phyloP scores from a whole-genome alignment of 2,113 vertebrate genomes.

The Antigone vipio region DNA sequence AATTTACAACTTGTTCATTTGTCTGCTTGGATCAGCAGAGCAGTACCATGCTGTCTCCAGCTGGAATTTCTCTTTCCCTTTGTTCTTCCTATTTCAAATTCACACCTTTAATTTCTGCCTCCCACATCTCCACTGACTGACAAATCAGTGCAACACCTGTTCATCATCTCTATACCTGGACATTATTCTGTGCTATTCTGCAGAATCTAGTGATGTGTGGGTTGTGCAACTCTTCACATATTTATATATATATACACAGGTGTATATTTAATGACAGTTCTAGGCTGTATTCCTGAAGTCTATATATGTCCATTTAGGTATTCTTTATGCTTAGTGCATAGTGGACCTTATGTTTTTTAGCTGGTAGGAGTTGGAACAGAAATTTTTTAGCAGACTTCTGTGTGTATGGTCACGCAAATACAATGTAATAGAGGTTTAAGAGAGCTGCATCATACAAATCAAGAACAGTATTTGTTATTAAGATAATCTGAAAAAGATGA shows the following conservation, averaged over 20 bases:
- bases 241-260: not conserved
- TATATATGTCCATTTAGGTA: not conserved
- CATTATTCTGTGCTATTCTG: not conserved
- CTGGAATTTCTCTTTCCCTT: not conserved
- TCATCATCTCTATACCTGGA: not conserved
- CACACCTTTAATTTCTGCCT: not conserved
- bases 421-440: not conserved
- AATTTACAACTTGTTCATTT: not conserved
- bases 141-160: not conserved
- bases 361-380: not conserved
- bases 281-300: not conserved
- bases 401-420: not conserved
- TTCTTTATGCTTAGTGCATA: not conserved
- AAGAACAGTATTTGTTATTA: not conserved
- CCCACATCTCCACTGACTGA: not conserved
- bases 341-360: not conserved
- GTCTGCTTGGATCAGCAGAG: not conserved
- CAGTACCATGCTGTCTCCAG: not conserved
- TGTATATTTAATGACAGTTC: not conserved
- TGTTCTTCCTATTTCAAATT: not conserved
- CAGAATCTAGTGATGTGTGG: not conserved
- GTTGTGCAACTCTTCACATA: not conserved
- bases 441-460: not conserved
- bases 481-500: not conserved
- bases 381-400: not conserved